Base-by-base conservation (phyloP, 64 coral and sea anemone genomes). In the Stichodactyla mertensii region DNA sequence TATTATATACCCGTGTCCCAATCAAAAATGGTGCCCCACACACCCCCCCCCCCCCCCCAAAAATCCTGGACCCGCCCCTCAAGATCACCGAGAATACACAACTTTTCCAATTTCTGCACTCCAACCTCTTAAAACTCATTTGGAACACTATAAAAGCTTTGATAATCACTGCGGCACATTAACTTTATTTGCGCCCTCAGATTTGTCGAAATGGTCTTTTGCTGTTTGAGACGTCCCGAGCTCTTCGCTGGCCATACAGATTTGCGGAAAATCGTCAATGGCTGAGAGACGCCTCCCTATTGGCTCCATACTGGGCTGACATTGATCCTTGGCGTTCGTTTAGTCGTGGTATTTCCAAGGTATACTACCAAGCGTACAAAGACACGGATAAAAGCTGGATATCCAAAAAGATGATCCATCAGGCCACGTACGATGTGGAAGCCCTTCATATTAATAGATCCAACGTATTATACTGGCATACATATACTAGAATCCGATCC, bases 171-270 rank as follows among this genome's bases (percentile, higher is more conserved):
- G 19, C 62, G 22, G 22, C 6, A 6, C 19, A 66, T 1, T 19
- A 4, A 18, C 36, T 71, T 74, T 28, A 31, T 74, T 74, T 74
- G 0, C 5, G 69, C 24, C 27, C 4, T 74, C 60, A 57, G 15
- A 58, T 61, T 60, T 57, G 56, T 85, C 28, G 55, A 16, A 85
- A 85, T 31, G 69, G 69, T 31, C 22, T 74, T 74, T 31, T 74
- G 26, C 24, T 74, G 69, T 74, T 74, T 5, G 69, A 74, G 24
- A 28, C 69, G 12, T 12, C 16, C 4, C n/a, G 24, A 23, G 1
- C 10, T 13, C 24, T 74, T 23, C 26, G 26, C 5, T 74, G 69
- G 69, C 24, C 69, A 74, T 31, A 31, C 69, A 74, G 24, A 5
- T 31, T 74, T n/a, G 24, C 27, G 10, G 24, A 31, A 74, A 23